These are phyloP conservation scores for Pseudomyrmex pallidus DNA, from an alignment of 1,140 invertebrate genomes.

Conservation along the genomic window DNA sequence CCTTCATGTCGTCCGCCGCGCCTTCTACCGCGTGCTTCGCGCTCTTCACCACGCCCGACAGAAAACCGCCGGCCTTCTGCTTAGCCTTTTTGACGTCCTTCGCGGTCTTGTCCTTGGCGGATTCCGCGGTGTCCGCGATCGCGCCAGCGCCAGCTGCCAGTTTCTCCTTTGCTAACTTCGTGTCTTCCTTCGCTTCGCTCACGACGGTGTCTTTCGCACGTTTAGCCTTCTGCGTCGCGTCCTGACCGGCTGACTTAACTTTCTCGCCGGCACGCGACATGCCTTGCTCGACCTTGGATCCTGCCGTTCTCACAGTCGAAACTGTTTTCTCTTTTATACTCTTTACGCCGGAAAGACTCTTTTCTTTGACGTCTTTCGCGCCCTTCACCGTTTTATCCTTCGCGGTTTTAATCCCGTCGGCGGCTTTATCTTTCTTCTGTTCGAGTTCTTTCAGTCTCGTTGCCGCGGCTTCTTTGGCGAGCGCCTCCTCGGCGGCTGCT, in stretches of 20 bases:
- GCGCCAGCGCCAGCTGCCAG: background rate
- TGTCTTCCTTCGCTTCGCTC: constrained; percentile 50
- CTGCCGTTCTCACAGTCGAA: background rate
- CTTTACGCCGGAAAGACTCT: constrained; percentile 31
- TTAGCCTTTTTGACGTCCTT: constrained; percentile 68
- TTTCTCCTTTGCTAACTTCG: constrained; percentile 34
- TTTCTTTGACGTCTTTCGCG: constrained; percentile 65
- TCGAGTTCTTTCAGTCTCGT: constrained; percentile 34
- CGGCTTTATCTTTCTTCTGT: constrained; percentile 60
- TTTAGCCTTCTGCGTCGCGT: constrained; percentile 34
- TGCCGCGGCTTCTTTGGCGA: constrained; percentile 33
- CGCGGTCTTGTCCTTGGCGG: constrained; percentile 56
- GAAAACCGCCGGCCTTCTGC: constrained; percentile 65
- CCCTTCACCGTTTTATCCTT: constrained; percentile 56
- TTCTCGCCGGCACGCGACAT: constrained; percentile 29
- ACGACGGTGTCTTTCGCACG: constrained; percentile 43
- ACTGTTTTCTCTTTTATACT: constrained; percentile 43
- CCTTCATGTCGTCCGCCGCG: constrained; percentile 78
- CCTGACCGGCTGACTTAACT: constrained; percentile 16
- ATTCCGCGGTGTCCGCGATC: constrained; percentile 7
- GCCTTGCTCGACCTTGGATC: background rate
- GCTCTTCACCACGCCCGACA: constrained; percentile 72
- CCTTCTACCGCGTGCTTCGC: constrained; percentile 78
- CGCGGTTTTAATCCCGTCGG: constrained; percentile 23
- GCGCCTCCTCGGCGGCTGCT: constrained; percentile 68